Evolutionary conservation across 2,113 vertebrate species (phyloP).

Genomic region (Peromyscus californicus): DNA sequence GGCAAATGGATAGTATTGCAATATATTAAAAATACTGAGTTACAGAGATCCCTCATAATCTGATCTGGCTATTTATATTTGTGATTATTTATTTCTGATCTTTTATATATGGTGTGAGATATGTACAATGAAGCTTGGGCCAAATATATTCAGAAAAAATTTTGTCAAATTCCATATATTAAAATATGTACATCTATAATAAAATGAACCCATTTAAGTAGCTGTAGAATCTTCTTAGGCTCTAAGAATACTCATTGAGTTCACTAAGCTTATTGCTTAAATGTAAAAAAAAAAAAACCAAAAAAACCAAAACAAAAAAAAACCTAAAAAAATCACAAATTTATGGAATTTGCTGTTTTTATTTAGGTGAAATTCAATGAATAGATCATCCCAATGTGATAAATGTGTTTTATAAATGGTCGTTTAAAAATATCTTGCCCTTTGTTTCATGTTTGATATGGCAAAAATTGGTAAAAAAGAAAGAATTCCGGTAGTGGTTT

Average conservation of each 20-base stretch:
- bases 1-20: neutral
- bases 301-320: neutral
- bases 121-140: no score
- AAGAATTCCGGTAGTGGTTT: neutral
- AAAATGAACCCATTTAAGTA: neutral
- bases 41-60: neutral
- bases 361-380: neutral
- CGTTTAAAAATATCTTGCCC: neutral
- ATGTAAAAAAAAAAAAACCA: neutral
- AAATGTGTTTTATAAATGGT: neutral
- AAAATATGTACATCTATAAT: no score
- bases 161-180: no score
- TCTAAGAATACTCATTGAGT: neutral
- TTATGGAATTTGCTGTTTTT: neutral
- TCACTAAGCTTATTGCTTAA: neutral
- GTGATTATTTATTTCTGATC: no score
- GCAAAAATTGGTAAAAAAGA: neutral
- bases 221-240: neutral
- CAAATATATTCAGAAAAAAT: no score
- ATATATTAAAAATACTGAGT: neutral
- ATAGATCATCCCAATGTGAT: neutral
- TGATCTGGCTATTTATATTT: no score
- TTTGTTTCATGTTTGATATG: constrained; percentile 7
- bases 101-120: no score
- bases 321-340: neutral